phyloP scores from a whole-genome alignment of 2,797 vertebrate species.

The Schizothorax lantsangensis region DNA sequence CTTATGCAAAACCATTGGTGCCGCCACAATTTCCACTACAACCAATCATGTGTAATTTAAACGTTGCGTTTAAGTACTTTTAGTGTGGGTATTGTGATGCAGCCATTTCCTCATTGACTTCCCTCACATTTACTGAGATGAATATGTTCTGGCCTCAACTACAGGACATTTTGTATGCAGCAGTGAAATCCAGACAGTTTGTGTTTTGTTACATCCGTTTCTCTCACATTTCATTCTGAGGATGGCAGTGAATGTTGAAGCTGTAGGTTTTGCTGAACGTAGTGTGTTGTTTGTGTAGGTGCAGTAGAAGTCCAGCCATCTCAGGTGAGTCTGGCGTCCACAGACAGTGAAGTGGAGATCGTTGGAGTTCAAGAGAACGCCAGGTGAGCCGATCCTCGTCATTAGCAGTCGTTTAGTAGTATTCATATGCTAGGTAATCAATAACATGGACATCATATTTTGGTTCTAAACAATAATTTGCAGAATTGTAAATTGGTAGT shows the following conservation, averaged over 20 bases:
- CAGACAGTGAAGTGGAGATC: conserved; percentile 97
- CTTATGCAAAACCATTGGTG: not conserved
- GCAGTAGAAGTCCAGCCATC: conserved; percentile 83
- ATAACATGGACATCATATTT: not conserved
- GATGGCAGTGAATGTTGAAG: not conserved
- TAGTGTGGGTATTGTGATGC: not conserved
- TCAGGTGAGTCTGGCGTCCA: conserved; percentile 90
- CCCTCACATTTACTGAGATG: not conserved
- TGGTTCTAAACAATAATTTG: not conserved
- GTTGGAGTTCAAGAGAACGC: conserved; percentile 94
- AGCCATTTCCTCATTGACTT: not conserved
- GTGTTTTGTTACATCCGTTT: not conserved
- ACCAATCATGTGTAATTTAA: not conserved
- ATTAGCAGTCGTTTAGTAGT: not conserved
- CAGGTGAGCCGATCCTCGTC: conserved; percentile 75
- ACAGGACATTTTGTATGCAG: not conserved
- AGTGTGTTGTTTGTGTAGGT: conserved; percentile 77
- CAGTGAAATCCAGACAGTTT: not conserved
- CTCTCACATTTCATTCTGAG: not conserved
- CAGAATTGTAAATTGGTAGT: not conserved
- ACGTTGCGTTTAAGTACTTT: not conserved
- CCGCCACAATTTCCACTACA: not conserved
- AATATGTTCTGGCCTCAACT: not conserved
- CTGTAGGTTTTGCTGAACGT: not conserved
- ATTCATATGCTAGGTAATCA: not conserved